Evolutionary conservation across 2,797 vertebrate species (phyloP), one percentile per base, ranked within the genome.

Genomic region (Orientallactaga sibirica): DNA sequence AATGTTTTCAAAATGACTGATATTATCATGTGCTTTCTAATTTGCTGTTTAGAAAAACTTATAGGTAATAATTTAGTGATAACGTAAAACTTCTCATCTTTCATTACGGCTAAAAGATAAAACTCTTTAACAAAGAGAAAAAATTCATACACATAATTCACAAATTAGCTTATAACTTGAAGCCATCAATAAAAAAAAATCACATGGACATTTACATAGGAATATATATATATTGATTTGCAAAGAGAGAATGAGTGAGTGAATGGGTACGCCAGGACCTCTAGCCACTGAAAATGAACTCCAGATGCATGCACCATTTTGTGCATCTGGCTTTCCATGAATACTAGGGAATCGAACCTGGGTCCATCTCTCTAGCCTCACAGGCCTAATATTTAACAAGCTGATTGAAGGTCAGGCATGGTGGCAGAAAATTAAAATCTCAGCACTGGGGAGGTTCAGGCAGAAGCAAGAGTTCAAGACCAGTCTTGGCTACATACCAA

Each of bases 121-220:
- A 92, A 77, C 24, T 88, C 84, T 91, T 88, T 90, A 95, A 82
- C 6, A 76, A 80, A 81, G n/a, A 71, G 19, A 73, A 95, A 90
- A 79, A 92, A 64, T 67, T 55, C 43, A 95, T 92, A 93, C 55
- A 15, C 16, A 19, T 74, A 94, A 84, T 43, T 88, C 41, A 41
- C 64, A 82, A 85, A 86, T 70, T 41, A 67, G 80, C 64, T 77
- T 1, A 68, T 48, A 92, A 83, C 64, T 86, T 88, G 62, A 86
- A 85, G 14, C 33, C 27, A 71, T 87, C 48, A 93, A 91, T 8
- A 88, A 37, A 37, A 37, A 37, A 37, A 96, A 91, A 81, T n/a
- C 52, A 95, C 68, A 86, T 5, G 86, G 52, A 79, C 20, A 82
- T 92, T 76, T 73, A 93, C 7, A 37, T 16, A 83, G 5, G 3